Conservation (phyloP, 35 echinoderm and acorn worm genomes). For the Ophioderma brevispina region DNA sequence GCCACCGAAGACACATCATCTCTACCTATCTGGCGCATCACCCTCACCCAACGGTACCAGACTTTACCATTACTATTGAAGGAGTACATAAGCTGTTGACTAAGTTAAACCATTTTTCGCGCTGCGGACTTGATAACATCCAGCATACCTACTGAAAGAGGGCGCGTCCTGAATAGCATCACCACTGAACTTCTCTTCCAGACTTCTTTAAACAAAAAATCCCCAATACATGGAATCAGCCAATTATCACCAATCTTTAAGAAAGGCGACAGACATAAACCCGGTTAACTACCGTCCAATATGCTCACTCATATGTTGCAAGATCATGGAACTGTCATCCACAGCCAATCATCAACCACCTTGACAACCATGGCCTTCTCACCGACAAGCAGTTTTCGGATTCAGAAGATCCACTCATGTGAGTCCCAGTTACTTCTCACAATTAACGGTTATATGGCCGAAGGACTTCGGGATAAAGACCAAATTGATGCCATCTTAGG, state of each 20-base stretch:
- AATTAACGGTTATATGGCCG: slow-evolving; percentile 7
- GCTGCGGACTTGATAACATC: slow-evolving; percentile 1
- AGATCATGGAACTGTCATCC: neutral
- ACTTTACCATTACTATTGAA: neutral
- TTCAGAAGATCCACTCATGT: slow-evolving; percentile 24
- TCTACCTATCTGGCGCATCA: neutral
- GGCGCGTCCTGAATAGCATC: neutral
- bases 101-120: neutral
- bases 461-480: neutral
- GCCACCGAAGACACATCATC: neutral
- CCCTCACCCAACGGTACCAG: neutral
- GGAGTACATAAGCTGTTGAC: neutral
- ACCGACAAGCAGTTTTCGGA: slow-evolving; percentile 29
- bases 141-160: neutral
- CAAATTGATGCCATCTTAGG: slow-evolving; percentile 33
- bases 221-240: slow-evolving; percentile 28
- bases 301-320: slow-evolving; percentile 25
- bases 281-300: slow-evolving; percentile 15
- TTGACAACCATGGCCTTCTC: slow-evolving; percentile 25
- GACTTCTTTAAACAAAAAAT: neutral
- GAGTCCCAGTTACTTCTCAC: slow-evolving; percentile 14
- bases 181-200: slow-evolving; percentile 1
- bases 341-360: slow-evolving; percentile 35
- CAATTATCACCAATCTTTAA: slow-evolving; percentile 25
- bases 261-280: slow-evolving; percentile 8